Conservation (phyloP, 2,888 invertebrate genomes). For the Labia minor region DNA sequence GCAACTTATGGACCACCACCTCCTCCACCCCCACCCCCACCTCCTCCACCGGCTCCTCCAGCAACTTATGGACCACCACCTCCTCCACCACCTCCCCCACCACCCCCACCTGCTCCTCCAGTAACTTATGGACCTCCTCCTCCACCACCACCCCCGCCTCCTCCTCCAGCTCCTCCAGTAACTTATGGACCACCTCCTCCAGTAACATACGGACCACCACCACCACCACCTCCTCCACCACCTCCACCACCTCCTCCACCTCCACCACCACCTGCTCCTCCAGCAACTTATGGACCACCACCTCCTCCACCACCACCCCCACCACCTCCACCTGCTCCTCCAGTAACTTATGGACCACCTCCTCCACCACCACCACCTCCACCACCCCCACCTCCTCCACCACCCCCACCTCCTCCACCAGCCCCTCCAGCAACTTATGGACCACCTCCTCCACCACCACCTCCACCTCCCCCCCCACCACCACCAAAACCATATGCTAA, state of each 20-base stretch:
- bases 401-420: not conserved
- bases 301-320: not conserved
- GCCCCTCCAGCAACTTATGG: no score
- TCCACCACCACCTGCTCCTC: not conserved
- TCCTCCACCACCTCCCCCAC: no score
- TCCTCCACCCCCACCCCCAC: constrained; percentile 5
- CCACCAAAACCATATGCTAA: constrained; percentile 2
- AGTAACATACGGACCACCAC: constrained; percentile 14
- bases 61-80: no score
- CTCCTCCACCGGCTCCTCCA: constrained; percentile 17
- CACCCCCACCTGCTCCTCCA: no score
- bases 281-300: no score
- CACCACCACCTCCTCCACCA: constrained; percentile 14
- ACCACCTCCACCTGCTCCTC: not conserved
- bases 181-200: no score
- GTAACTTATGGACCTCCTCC: no score
- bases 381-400: no score
- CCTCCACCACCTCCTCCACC: not conserved
- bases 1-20: no score
- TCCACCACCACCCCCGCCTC: constrained; percentile 18
- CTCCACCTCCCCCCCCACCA: not conserved
- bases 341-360: no score
- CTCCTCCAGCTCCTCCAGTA: constrained; percentile 16
- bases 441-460: not conserved
- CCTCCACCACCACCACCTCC: not conserved